Percentiles rank a stretch among this genome's conserved stretches.
phyloP scores from a whole-genome alignment of 1,140 invertebrate genomes.

The Polypedilum pembai region DNA sequence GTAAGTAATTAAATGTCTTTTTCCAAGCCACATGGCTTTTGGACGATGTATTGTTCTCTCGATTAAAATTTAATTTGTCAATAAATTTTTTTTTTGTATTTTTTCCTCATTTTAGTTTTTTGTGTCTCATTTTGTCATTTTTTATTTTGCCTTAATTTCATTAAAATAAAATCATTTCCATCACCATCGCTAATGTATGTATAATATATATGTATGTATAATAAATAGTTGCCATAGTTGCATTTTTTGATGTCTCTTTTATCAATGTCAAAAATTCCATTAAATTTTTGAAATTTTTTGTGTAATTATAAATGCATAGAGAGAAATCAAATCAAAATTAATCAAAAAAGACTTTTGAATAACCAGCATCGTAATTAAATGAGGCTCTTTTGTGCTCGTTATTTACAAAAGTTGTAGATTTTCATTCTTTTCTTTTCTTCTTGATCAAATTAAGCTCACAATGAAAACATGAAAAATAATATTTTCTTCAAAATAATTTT shows the following conservation, averaged over 20 bases:
- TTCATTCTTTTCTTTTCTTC: too few species aligned
- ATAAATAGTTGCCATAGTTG: conserved; percentile 27
- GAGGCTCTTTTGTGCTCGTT: conserved; percentile 10
- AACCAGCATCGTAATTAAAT: background rate
- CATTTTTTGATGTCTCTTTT: conserved; percentile 11
- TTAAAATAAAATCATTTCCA: too few species aligned
- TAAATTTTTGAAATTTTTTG: background rate
- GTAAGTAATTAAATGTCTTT: background rate
- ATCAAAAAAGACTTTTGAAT: background rate
- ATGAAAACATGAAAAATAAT: too few species aligned
- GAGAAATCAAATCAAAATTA: too few species aligned
- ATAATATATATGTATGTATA: too few species aligned
- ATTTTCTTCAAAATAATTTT: too few species aligned
- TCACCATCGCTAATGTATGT: too few species aligned
- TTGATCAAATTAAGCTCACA: too few species aligned
- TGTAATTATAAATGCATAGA: too few species aligned
- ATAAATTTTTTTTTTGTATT: too few species aligned
- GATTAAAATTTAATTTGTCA: conserved; percentile 26
- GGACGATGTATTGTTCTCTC: background rate
- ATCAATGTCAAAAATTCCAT: background rate
- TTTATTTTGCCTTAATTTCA: conserved; percentile 3
- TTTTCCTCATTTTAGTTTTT: conserved; percentile 3
- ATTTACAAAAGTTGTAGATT: background rate
- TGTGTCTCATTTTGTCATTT: background rate
- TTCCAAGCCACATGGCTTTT: background rate